A percentile compares a stretch with the other conserved stretches of the same genome.
Evolutionary conservation across 2,888 invertebrate species (phyloP).

Genomic region (Cheilosia pagana): DNA sequence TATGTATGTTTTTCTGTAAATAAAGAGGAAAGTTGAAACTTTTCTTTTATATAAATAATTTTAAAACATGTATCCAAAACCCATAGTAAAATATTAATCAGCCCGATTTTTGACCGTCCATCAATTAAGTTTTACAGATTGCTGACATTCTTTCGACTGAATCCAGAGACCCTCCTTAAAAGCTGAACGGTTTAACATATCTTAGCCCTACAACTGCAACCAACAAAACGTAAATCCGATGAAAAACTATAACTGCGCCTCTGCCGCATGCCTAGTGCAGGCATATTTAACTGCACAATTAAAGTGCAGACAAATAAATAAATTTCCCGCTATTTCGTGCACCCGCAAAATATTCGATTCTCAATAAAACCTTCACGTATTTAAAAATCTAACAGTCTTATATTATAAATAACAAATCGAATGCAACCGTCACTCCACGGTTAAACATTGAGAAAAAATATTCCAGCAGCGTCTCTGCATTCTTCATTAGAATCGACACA

Average conservation of each 20-base stretch:
- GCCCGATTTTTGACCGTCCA: too few relatives aligned
- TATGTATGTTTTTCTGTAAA: too few relatives aligned
- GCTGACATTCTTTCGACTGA: not conserved
- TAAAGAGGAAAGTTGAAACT: too few relatives aligned
- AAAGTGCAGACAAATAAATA: conserved; percentile 2
- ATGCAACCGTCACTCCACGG: not conserved
- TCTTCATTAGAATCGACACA: conserved; percentile 53
- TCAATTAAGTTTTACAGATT: too few relatives aligned
- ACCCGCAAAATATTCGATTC: not conserved
- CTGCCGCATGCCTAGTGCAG: not conserved
- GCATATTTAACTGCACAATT: not conserved
- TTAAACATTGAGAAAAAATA: conserved; percentile 41
- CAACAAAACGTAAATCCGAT: not conserved
- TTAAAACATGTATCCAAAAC: too few relatives aligned
- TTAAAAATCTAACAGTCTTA: conserved; percentile 10
- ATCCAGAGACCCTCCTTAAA: not conserved
- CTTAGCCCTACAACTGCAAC: not conserved
- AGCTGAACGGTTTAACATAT: not conserved
- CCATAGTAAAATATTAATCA: too few relatives aligned
- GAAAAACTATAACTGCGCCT: not conserved
- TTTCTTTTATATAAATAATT: too few relatives aligned
- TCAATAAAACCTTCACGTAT: conserved; percentile 42
- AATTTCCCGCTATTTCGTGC: conserved; percentile 27
- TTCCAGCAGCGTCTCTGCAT: conserved; percentile 54
- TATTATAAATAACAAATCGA: not conserved